phyloP scores from a whole-genome alignment of 2,888 invertebrate species.

The Agrochola circellaris region DNA sequence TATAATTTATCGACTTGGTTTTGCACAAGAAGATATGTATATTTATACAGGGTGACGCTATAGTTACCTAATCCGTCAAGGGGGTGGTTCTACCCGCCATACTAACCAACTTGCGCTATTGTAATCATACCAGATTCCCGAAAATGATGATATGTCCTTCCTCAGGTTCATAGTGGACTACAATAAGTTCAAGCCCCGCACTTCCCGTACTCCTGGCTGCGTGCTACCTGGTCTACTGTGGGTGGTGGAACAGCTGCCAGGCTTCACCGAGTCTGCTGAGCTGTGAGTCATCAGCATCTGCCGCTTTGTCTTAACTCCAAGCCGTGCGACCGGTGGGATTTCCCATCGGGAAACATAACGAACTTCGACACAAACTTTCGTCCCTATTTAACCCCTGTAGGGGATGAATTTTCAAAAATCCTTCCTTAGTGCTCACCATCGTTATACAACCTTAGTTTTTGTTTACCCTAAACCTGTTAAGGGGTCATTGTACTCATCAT shows the following conservation, averaged over 20 bases:
- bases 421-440: not conserved
- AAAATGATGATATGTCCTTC: not conserved
- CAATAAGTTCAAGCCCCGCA: conserved; percentile 90
- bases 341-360: not conserved
- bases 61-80: too few species aligned
- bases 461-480: too few species aligned
- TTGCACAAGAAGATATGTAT: too few species aligned
- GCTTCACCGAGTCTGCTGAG: conserved; percentile 81
- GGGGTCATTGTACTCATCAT: too few species aligned
- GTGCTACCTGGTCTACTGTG: conserved; percentile 88
- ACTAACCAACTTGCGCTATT: too few species aligned
- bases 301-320: not conserved
- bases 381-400: not conserved
- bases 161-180: conserved; percentile 91
- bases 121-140: too few species aligned
- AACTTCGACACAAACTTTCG: not conserved
- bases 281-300: conserved; percentile 72
- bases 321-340: too few species aligned
- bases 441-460: not conserved
- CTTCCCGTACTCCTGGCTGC: conserved; percentile 51
- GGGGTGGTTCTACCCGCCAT: too few species aligned
- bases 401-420: not conserved
- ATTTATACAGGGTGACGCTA: too few species aligned
- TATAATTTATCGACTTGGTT: too few species aligned
- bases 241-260: conserved; percentile 92